These are phyloP conservation scores for Chromobotia macracanthus DNA, from an alignment of 2,797 vertebrate species.

Conservation along the genomic window DNA sequence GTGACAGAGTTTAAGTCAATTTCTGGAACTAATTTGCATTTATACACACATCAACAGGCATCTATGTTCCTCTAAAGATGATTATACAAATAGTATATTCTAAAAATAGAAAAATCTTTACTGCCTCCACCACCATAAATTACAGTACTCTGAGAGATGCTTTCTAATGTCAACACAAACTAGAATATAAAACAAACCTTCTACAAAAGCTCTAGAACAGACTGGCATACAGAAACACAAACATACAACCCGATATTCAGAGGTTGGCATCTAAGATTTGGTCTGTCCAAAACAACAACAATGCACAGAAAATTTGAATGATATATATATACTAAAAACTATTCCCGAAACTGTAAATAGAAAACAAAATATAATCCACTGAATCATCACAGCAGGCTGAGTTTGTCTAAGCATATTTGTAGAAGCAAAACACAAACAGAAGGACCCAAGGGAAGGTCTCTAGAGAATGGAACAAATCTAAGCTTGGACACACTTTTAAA, in stretches of 20 bases:
- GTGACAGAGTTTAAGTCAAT: too few species aligned
- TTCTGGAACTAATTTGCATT: too few species aligned
- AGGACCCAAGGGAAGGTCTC: background rate
- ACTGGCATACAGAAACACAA: background rate
- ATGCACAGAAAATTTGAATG: too few species aligned
- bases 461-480: background rate
- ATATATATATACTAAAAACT: too few species aligned
- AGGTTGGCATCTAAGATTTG: background rate
- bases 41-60: background rate
- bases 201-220: constrained; percentile 6
- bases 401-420: background rate
- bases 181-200: constrained; percentile 8
- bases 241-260: constrained; percentile 15
- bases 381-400: background rate
- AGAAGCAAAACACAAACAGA: constrained; percentile 2
- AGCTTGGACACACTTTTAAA: background rate
- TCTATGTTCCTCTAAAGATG: background rate
- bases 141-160: constrained; percentile 26
- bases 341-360: background rate
- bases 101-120: constrained; percentile 5
- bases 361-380: constrained; percentile 4
- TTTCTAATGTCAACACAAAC: constrained; percentile 15
- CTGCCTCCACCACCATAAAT: constrained; percentile 13
- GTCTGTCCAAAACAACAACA: background rate
- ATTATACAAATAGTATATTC: constrained; percentile 12